Conservation (phyloP, 2,113 vertebrate genomes). For the Microcebus jonahi region DNA sequence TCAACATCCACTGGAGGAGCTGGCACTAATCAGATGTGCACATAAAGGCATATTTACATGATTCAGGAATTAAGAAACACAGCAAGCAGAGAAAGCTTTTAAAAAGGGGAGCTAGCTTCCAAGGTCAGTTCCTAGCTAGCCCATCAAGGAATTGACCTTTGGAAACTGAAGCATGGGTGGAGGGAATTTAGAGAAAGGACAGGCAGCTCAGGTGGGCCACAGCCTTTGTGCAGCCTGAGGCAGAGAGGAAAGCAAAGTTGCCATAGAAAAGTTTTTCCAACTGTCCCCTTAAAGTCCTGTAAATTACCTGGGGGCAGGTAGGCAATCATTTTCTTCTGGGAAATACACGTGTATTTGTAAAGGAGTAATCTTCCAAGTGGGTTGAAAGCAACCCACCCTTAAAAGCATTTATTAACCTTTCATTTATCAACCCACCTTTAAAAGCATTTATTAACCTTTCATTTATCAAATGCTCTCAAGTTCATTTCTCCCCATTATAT, state of each 20-base stretch:
- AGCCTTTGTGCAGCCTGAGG: not conserved
- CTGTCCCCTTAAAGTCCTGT: not conserved
- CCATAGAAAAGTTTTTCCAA: not conserved
- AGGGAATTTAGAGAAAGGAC: not conserved
- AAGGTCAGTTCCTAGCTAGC: not conserved
- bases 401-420: not conserved
- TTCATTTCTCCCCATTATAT: not conserved
- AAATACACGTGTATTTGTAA: not conserved
- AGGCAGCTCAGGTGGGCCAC: not conserved
- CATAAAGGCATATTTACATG: not conserved
- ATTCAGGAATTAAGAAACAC: not conserved
- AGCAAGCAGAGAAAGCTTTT: not conserved
- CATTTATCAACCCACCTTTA: not conserved
- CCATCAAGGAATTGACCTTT: conserved; percentile 5
- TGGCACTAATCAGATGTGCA: not conserved
- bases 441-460: not conserved
- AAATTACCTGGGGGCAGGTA: not conserved
- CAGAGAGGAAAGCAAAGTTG: not conserved
- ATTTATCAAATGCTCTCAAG: not conserved
- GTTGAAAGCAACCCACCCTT: not conserved
- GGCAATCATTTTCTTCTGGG: not conserved
- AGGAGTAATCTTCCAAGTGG: not conserved
- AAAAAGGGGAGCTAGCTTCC: not conserved
- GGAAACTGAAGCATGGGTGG: not conserved
- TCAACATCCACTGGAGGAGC: not conserved